Conservation (phyloP, 2,888 invertebrate species). For the Diaperis boleti region DNA sequence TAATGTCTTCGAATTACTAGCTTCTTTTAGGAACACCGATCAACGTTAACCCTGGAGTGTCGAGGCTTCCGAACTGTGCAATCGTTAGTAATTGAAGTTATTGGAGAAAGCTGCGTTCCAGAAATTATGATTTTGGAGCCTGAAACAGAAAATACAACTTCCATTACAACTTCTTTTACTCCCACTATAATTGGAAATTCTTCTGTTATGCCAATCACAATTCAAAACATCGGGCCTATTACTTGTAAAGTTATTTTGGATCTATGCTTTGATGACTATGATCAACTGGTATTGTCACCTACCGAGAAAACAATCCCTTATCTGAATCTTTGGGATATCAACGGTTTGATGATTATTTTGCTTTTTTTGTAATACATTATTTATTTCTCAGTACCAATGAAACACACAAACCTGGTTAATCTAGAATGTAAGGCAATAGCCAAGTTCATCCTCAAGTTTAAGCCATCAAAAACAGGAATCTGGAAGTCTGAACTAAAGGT, state of each 20-base stretch:
- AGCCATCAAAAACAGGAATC: constrained; percentile 55
- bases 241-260: constrained; percentile 63
- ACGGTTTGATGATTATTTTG: too few relatives aligned
- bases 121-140: constrained; percentile 63
- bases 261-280: constrained; percentile 55
- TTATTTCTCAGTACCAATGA: constrained; percentile 33
- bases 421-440: constrained; percentile 56
- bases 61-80: constrained; percentile 2
- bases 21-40: constrained; percentile 34
- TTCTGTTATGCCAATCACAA: constrained; percentile 51
- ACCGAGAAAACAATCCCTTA: constrained; percentile 38
- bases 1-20: not conserved
- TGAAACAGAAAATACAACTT: constrained; percentile 44
- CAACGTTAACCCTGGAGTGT: constrained; percentile 21
- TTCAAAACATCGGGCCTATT: constrained; percentile 64
- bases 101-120: constrained; percentile 66
- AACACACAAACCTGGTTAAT: constrained; percentile 52
- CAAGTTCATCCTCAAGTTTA: constrained; percentile 59
- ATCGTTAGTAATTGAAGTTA: constrained; percentile 56
- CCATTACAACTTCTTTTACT: constrained; percentile 58
- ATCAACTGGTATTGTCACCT: constrained; percentile 44
- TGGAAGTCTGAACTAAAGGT: constrained; percentile 62
- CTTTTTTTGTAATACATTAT: too few relatives aligned
- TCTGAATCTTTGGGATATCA: constrained; percentile 42
- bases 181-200: constrained; percentile 58